Conservation (phyloP, 2,888 invertebrate genomes). For the Eristalis arbustorum region DNA sequence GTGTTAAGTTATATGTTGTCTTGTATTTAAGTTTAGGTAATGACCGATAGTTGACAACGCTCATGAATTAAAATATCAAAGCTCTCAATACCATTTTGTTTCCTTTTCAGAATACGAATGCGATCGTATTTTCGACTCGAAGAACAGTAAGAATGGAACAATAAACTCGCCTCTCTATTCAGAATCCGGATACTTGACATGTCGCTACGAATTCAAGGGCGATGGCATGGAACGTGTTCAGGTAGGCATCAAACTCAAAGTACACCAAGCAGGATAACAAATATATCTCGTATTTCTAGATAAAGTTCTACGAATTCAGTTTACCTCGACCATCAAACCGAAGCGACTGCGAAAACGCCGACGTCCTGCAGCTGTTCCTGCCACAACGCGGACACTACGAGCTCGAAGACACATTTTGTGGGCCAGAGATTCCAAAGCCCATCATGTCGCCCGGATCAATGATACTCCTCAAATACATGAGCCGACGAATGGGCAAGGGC, state of each 20-base stretch:
- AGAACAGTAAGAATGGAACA: conserved; percentile 89
- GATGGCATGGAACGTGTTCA: conserved; percentile 91
- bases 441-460: conserved; percentile 96
- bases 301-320: conserved; percentile 79
- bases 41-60: no score
- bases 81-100: conserved; percentile 54
- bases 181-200: conserved; percentile 77
- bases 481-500: conserved; percentile 88
- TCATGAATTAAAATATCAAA: no score
- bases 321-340: conserved; percentile 76
- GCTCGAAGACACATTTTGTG: conserved; percentile 93
- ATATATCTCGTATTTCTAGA: conserved; percentile 71
- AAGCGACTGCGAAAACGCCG: conserved; percentile 76
- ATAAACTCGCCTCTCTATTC: conserved; percentile 89
- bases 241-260: conserved; percentile 81
- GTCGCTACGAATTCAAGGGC: conserved; percentile 95
- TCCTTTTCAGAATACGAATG: conserved; percentile 87
- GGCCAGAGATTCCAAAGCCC: conserved; percentile 88
- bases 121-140: conserved; percentile 89
- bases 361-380: conserved; percentile 83
- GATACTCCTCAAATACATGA: conserved; percentile 92
- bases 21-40: no score
- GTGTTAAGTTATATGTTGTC: no score
- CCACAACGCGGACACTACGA: conserved; percentile 91
- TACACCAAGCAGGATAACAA: neutral